Evolutionary conservation across 2,113 vertebrate species (phyloP).

Genomic region (Istiophorus platypterus): DNA sequence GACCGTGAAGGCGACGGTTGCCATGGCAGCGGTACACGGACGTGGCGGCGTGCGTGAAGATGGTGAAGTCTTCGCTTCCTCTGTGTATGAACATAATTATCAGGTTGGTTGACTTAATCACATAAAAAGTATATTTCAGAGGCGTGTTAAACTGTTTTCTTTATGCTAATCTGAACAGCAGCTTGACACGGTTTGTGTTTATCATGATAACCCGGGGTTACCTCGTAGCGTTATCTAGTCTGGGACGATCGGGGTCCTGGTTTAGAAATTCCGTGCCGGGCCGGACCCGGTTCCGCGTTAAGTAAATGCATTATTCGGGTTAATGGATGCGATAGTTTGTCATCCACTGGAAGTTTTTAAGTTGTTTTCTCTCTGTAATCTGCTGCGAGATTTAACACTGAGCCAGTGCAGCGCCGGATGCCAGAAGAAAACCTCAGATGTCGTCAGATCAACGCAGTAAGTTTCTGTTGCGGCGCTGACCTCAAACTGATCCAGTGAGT

Average conservation of each 20-base stretch:
- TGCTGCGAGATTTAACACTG: slow-evolving; percentile 3
- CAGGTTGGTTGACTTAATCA: slow-evolving; percentile 16
- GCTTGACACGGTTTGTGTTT: not conserved
- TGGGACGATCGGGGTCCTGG: too few species aligned
- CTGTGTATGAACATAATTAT: not conserved
- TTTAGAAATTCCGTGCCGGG: too few species aligned
- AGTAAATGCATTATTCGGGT: not conserved
- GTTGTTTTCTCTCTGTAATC: not conserved
- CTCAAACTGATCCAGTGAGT: not conserved
- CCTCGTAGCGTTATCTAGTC: not conserved
- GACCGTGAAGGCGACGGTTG: slow-evolving; percentile 44
- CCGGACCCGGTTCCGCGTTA: not conserved
- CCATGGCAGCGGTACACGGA: slow-evolving; percentile 67
- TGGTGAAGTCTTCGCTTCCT: too few species aligned
- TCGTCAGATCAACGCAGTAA: slow-evolving; percentile 28
- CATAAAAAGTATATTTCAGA: too few species aligned
- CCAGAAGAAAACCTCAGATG: slow-evolving; percentile 31
- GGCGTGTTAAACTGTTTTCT: not conserved
- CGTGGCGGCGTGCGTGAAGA: not conserved
- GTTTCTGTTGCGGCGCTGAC: not conserved
- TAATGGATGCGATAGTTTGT: not conserved
- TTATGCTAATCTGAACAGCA: not conserved
- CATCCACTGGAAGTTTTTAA: not conserved
- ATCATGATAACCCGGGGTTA: not conserved
- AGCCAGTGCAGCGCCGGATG: not conserved